phyloP scores from a whole-genome alignment of 1,140 invertebrate genomes.

The Cephus cinctus region DNA sequence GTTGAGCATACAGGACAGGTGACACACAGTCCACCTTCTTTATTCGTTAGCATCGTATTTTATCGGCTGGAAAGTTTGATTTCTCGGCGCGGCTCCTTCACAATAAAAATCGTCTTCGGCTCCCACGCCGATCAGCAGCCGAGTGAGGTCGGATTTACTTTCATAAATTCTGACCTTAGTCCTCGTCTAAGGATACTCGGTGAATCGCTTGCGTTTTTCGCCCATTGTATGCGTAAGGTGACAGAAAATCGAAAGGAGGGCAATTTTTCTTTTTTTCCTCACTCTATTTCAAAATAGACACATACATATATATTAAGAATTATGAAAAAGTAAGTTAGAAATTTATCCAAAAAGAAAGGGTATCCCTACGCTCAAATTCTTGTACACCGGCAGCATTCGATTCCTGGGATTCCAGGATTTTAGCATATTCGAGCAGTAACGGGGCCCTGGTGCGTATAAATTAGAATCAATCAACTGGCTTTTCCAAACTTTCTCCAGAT shows the following conservation, averaged over 20 bases:
- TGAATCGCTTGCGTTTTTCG: too few species aligned
- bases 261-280: too few species aligned
- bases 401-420: slow-evolving; percentile 17
- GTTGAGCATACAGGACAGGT: slow-evolving; percentile 52
- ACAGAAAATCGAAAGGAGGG: too few species aligned
- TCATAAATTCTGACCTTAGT: slow-evolving; percentile 45
- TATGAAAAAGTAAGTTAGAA: too few species aligned
- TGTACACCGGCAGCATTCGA: slow-evolving; percentile 8
- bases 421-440: slow-evolving; percentile 15
- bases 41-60: slow-evolving; percentile 26
- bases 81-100: slow-evolving; percentile 30
- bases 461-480: slow-evolving; percentile 43
- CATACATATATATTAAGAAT: too few species aligned
- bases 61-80: slow-evolving; percentile 48
- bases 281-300: too few species aligned
- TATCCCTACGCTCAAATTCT: too few species aligned
- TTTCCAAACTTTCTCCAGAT: slow-evolving; percentile 55
- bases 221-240: too few species aligned
- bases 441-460: slow-evolving; percentile 26
- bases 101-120: slow-evolving; percentile 38
- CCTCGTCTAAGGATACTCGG: too few species aligned
- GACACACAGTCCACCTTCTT: slow-evolving; percentile 35
- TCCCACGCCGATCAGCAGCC: slow-evolving; percentile 56
- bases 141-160: slow-evolving; percentile 46
- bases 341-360: too few species aligned